Evolutionary conservation across 2,113 vertebrate species (phyloP).

Genomic region (Silurus glanis): DNA sequence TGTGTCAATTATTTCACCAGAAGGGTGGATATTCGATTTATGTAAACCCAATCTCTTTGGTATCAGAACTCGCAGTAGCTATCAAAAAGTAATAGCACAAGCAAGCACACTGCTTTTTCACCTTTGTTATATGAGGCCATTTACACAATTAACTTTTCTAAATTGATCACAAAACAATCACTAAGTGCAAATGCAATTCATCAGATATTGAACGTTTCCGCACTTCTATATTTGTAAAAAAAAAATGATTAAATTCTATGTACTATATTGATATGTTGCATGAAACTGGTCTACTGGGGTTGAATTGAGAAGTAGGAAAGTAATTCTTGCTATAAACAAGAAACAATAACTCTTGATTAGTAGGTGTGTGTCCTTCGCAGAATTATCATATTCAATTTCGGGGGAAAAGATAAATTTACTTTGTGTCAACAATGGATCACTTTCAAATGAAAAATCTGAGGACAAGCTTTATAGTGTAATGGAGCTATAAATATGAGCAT

Average conservation of each 20-base stretch:
- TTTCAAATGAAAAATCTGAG: slow-evolving; percentile 50
- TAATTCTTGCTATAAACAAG: background rate
- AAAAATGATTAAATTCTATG: background rate
- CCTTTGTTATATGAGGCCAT: background rate
- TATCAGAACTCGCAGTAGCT: background rate
- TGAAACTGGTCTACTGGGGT: background rate
- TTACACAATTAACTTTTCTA: background rate
- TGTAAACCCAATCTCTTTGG: background rate
- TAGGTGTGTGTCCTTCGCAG: background rate
- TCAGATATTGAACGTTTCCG: background rate
- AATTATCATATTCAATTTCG: background rate
- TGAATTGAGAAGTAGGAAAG: background rate
- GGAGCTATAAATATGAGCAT: slow-evolving; percentile 59
- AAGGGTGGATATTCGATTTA: slow-evolving; percentile 2
- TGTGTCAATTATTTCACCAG: slow-evolving; percentile 1
- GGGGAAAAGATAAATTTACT: slow-evolving; percentile 41
- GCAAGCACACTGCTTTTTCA: background rate
- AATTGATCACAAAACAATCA: background rate
- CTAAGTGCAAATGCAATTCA: background rate
- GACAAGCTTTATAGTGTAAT: slow-evolving; percentile 59
- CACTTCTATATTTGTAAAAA: background rate
- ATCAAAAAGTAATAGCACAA: background rate
- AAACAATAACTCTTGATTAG: background rate
- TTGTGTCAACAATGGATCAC: slow-evolving; percentile 55
- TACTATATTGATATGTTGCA: background rate